Conservation (phyloP, 1,140 invertebrate species). For the Brachionus manjavacas region DNA sequence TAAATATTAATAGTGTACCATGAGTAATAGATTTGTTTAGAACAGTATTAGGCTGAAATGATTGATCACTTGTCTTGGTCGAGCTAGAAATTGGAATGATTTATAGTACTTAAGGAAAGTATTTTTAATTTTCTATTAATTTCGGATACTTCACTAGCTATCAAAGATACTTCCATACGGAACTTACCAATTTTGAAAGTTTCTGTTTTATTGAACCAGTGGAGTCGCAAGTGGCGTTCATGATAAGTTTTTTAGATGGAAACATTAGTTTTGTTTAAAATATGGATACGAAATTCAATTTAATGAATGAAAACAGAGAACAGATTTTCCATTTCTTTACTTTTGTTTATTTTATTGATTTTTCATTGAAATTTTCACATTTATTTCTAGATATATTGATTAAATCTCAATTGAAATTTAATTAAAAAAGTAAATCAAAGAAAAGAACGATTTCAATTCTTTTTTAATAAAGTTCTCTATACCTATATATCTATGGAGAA, state of each 20-base stretch:
- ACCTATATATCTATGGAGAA: neutral
- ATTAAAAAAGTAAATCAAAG: neutral
- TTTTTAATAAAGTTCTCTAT: conserved; percentile 14
- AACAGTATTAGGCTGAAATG: neutral
- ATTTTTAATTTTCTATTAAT: neutral
- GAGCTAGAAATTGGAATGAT: neutral
- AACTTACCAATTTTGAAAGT: neutral
- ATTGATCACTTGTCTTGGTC: neutral
- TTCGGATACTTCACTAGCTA: neutral
- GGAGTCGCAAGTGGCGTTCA: neutral
- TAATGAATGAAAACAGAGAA: neutral
- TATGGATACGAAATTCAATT: neutral
- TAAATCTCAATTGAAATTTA: conserved; percentile 3
- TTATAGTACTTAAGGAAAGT: neutral
- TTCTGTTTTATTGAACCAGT: neutral
- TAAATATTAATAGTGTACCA: neutral
- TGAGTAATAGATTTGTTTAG: neutral
- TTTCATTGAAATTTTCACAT: conserved; percentile 5
- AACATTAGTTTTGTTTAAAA: conserved; percentile 14
- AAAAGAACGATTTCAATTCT: neutral
- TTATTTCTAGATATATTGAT: conserved; percentile 18
- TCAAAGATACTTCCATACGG: neutral
- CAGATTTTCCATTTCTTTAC: conserved; percentile 15
- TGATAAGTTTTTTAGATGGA: neutral
- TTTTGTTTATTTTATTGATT: conserved; percentile 21